Evolutionary conservation across 1,140 invertebrate genomes (phyloP).

Genomic region (Cyclargus thomasi): DNA sequence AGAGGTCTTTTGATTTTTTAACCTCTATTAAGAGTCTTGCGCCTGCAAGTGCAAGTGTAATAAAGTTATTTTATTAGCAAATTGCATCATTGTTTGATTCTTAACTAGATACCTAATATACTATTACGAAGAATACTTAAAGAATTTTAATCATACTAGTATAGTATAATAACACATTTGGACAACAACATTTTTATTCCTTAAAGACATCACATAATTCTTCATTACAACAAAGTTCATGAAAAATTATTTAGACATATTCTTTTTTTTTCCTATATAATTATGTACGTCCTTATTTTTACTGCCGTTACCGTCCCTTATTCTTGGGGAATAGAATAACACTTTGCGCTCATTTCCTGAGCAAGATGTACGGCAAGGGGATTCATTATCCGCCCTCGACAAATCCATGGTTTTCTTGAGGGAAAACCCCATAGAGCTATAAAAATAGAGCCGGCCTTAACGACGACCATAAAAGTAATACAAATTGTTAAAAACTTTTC

Average conservation of each 20-base stretch:
- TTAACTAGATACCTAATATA: too few relatives aligned
- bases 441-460: constrained; percentile 17
- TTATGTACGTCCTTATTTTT: constrained; percentile 28
- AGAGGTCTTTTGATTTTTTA: background rate
- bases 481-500: background rate
- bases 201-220: constrained; percentile 7
- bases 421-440: constrained; percentile 32
- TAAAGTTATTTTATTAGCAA: too few relatives aligned
- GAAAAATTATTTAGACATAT: constrained; percentile 7
- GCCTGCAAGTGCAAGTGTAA: too few relatives aligned
- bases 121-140: too few relatives aligned
- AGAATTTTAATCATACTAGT: too few relatives aligned
- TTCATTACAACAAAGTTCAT: background rate
- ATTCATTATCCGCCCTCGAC: constrained; percentile 65
- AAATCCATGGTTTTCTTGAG: constrained; percentile 54
- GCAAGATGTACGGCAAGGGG: constrained; percentile 59
- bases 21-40: background rate
- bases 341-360: constrained; percentile 65
- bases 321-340: constrained; percentile 58
- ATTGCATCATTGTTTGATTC: too few relatives aligned
- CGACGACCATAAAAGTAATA: background rate
- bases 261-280: constrained; percentile 25
- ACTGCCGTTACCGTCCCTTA: constrained; percentile 30
- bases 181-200: too few relatives aligned
- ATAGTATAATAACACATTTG: too few relatives aligned